Evolutionary conservation across 2,888 invertebrate species (phyloP), one percentile per base, ranked within the genome.

Genomic region (Tridacna crocea): DNA sequence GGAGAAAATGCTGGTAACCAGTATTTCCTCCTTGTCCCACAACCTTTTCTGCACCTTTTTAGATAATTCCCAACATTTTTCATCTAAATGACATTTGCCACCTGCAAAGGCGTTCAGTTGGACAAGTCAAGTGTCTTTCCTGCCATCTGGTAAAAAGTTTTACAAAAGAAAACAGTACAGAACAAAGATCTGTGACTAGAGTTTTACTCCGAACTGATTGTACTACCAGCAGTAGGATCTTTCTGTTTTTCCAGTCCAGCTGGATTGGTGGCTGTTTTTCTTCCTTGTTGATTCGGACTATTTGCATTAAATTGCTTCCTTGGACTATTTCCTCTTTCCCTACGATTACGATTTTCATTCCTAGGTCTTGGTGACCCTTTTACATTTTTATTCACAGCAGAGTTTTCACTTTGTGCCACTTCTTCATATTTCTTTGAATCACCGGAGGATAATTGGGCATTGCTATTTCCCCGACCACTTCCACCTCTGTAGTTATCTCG

Each of bases 321-420:
- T 13, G 76, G 76, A 76, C 68, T 76, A 17, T 68, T 68, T 19
- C 68, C 66, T 24, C 55, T 66, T 22, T 66, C 76, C n/a, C 76
- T 47, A 22, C 47, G 51, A 12, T 70, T 51, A n/a, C 70, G 22
- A 70, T 48, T 48, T n/a, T 51, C 70, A 66, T n/a, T 12, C n/a
- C 47, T 15, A 19, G 66, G 66, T 66, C 27, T 36, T 46, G 15
- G 66, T 24, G 70, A 47, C 10, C 51, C 22, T 22, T 70, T 51
- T 8, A 24, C 22, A n/a, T 10, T 8, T 24, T 26, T 12, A 51
- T 70, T 51, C 4, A 22, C 22, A 61, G 8, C n/a, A 17, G 26
- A 22, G 24, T 60, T 58, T 17, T 27, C 73, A 58, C 36, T 27
- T 17, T 26, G 58, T 27, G 51, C 12, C 15, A 22, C 58, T 24